phyloP scores from a whole-genome alignment of 2,888 invertebrate genomes.

The Ophion obscuratus region DNA sequence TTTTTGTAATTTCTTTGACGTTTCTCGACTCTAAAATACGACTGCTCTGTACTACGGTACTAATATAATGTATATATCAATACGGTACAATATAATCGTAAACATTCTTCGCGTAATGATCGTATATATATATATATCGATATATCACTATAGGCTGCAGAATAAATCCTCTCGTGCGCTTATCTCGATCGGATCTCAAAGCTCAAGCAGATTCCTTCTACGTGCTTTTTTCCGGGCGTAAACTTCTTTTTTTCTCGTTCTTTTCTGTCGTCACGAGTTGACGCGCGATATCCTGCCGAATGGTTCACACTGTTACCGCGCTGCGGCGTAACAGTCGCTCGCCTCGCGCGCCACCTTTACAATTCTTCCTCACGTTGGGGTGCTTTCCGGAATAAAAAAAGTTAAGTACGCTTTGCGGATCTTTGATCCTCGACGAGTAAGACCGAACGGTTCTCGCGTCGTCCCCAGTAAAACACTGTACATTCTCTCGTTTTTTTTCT shows the following conservation, averaged over 20 bases:
- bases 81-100: slow-evolving; percentile 67
- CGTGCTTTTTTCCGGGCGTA: slow-evolving; percentile 20
- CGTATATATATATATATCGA: slow-evolving; percentile 52
- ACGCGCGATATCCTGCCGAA: slow-evolving; percentile 12
- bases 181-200: slow-evolving; percentile 67
- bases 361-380: slow-evolving; percentile 16
- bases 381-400: neutral
- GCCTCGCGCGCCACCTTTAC: slow-evolving; percentile 2
- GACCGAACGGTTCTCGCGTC: slow-evolving; percentile 15
- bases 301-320: slow-evolving; percentile 25
- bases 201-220: slow-evolving; percentile 62
- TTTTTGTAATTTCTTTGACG: slow-evolving; percentile 8
- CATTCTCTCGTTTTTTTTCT: neutral
- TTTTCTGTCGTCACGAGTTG: neutral
- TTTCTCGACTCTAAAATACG: slow-evolving; percentile 57
- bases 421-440: slow-evolving; percentile 47
- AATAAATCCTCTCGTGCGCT: slow-evolving; percentile 67
- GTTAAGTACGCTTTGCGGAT: slow-evolving; percentile 50
- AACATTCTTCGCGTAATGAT: slow-evolving; percentile 65
- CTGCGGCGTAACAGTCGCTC: slow-evolving; percentile 33
- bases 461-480: slow-evolving; percentile 10
- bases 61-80: slow-evolving; percentile 60
- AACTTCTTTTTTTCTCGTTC: slow-evolving; percentile 15
- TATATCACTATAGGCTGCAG: slow-evolving; percentile 68
- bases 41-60: slow-evolving; percentile 59